phyloP scores from a whole-genome alignment of 2,888 invertebrate genomes.

The Epsilonema sp. region DNA sequence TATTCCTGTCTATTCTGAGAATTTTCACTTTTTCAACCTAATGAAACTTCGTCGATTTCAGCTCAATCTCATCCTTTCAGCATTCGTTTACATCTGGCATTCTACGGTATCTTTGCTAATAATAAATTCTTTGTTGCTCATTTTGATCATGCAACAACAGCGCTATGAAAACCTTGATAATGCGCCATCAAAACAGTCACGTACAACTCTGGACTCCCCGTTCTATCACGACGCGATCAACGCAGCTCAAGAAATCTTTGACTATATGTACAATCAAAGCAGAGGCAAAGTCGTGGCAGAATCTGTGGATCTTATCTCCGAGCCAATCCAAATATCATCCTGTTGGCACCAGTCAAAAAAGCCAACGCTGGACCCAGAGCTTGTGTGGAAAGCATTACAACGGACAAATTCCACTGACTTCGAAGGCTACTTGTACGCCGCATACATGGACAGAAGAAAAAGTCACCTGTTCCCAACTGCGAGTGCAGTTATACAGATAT shows the following conservation, averaged over 20 bases:
- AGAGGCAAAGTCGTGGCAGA: background rate
- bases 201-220: too few species aligned
- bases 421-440: slow-evolving; percentile 14
- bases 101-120: too few species aligned
- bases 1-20: too few species aligned
- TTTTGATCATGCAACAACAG: too few species aligned
- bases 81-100: too few species aligned
- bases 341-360: background rate
- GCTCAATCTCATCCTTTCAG: too few species aligned
- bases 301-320: background rate
- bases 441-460: slow-evolving; percentile 18
- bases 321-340: background rate
- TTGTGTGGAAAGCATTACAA: background rate
- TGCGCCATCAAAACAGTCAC: too few species aligned
- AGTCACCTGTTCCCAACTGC: slow-evolving; percentile 17
- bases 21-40: too few species aligned
- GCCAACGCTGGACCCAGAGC: background rate
- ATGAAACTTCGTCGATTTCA: too few species aligned
- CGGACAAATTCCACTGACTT: slow-evolving; percentile 16
- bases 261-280: slow-evolving; percentile 3
- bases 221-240: background rate
- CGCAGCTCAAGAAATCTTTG: slow-evolving; percentile 1
- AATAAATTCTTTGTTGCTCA: too few species aligned
- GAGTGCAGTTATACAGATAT: slow-evolving; percentile 11
- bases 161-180: too few species aligned